These are phyloP conservation scores for Pseudococcus longispinus DNA, from an alignment of 2,888 invertebrate genomes.

Conservation along the genomic window DNA sequence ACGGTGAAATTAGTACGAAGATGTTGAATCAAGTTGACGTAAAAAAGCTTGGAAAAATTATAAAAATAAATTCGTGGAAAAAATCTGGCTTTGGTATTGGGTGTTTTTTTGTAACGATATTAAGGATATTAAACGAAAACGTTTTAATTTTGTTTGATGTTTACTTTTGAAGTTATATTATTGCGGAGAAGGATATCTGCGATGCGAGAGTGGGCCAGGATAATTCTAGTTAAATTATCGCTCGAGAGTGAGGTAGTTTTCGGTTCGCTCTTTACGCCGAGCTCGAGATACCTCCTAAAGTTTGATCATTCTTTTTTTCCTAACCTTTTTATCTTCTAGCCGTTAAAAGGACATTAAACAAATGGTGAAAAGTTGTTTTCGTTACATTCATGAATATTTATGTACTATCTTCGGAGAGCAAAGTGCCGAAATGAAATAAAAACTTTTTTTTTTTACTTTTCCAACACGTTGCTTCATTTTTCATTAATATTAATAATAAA, in stretches of 20 bases:
- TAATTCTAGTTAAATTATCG: slow-evolving; percentile 18
- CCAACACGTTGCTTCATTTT: slow-evolving; percentile 1
- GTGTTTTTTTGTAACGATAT: background rate
- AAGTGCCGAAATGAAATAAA: slow-evolving; percentile 50
- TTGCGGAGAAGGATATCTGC: background rate
- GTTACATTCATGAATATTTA: slow-evolving; percentile 54
- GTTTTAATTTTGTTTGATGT: slow-evolving; percentile 37
- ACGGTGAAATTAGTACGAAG: no score
- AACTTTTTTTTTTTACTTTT: slow-evolving; percentile 6
- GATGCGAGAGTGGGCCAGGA: background rate
- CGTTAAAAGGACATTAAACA: slow-evolving; percentile 54
- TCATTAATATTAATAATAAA: slow-evolving; percentile 51
- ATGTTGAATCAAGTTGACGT: no score
- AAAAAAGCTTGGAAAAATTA: background rate
- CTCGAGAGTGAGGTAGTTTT: background rate
- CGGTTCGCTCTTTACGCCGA: background rate
- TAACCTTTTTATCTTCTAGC: slow-evolving; percentile 48
- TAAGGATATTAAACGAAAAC: slow-evolving; percentile 4
- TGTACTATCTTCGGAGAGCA: slow-evolving; percentile 46
- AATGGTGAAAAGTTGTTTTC: slow-evolving; percentile 56
- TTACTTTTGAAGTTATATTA: background rate
- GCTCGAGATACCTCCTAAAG: background rate
- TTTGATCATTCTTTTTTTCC: slow-evolving; percentile 43
- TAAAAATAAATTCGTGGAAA: background rate
- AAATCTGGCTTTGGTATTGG: background rate